Base-by-base conservation (phyloP, 2,113 vertebrate species). In the Cygnus buccinator region DNA sequence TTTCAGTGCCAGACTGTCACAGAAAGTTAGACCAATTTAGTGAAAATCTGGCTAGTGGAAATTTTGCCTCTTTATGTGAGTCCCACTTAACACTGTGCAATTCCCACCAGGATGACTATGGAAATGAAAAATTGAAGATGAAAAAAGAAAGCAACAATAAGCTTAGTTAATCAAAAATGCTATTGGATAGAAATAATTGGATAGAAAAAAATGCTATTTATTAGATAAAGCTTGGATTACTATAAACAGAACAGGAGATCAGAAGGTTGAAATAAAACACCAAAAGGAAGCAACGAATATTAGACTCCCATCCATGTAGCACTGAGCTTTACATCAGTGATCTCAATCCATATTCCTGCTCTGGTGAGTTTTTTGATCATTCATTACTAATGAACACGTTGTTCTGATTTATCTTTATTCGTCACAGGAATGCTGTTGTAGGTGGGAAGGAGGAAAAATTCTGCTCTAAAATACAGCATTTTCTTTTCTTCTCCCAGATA, bases 381-480 rank as follows among this genome's bases (percentile, higher is more conserved):
- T 61, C 21, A 3, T 88, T 67, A 35, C 75, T 94, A 55, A 55
- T 61, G 72, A 95, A 75, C 46, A 39, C 37, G 26, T 87, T 74
- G 54, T 75, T 95, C 84, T 68, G 75, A 37, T 89, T 83, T 87
- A 90, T 77, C 93, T 81, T 97, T 88, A 43, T 85, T 77, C 62
- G 46, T 25, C 35, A 81, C 91, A 73, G 59, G 76, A 94, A 82
- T 33, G 6, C 48, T 65, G 7, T 68, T 88, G 62, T 86, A 91
- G 77, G 88, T 86, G 91, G 58, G 55, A 68, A 85, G 74, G 31
- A 84, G 35, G 46, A 35, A 89, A 48, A 90, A 78, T 43, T 75
- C 43, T 89, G 29, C 48, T 73, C 18, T 81, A 46, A 89, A 79
- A 37, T 58, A 76, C 33, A 70, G 3, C 17, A 52, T 81, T 91